phyloP scores from a whole-genome alignment of 2,113 vertebrate genomes.

The Halcyon malimbica region DNA sequence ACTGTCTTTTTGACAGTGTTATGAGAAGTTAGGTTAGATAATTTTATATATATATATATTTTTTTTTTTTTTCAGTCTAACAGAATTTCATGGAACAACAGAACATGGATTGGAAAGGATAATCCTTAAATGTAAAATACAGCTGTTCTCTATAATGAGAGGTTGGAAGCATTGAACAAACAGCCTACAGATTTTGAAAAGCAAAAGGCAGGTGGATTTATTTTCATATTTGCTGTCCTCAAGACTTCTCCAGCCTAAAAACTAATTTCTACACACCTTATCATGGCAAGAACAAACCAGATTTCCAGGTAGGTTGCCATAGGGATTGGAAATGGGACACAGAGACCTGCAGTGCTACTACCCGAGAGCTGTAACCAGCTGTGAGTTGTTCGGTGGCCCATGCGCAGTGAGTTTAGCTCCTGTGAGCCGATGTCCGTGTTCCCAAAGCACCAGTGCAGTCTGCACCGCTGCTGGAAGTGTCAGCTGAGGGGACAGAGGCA shows the following conservation, averaged over 20 bases:
- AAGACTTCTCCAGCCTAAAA: neutral
- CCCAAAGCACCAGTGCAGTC: neutral
- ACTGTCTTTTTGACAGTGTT: neutral
- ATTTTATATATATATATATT: neutral
- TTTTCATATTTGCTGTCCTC: neutral
- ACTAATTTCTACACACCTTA: neutral
- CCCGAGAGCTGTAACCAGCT: neutral
- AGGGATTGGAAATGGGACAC: neutral
- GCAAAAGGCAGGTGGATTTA: neutral
- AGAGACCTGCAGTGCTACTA: neutral
- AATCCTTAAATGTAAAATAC: neutral
- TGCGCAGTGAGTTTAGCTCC: neutral
- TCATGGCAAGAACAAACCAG: neutral
- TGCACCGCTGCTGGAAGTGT: neutral
- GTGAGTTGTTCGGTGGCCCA: neutral
- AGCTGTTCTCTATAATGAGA: neutral
- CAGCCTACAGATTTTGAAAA: neutral
- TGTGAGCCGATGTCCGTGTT: neutral
- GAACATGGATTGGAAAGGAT: neutral
- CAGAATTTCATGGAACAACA: neutral
- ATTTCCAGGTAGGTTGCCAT: neutral
- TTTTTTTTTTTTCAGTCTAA: neutral
- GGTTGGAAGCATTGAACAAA: neutral
- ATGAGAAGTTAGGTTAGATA: neutral
- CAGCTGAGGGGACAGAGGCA: neutral